phyloP scores from a whole-genome alignment of 2,113 vertebrate species.

The Peromyscus maniculatus region DNA sequence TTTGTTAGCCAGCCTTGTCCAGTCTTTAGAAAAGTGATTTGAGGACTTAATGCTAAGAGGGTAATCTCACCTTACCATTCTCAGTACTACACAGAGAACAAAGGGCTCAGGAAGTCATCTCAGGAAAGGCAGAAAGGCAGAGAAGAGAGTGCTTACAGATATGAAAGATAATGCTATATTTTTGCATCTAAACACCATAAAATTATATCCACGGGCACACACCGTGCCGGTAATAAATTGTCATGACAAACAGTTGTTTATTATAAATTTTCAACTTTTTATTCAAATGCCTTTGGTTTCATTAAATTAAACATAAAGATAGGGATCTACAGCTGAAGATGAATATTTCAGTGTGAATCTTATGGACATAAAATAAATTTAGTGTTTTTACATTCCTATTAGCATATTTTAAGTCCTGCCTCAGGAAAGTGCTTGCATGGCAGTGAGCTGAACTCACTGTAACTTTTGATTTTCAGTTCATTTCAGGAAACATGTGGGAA shows the following conservation, averaged over 20 bases:
- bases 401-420: constrained; percentile 76
- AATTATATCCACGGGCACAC: constrained; percentile 57
- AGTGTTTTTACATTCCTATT: constrained; percentile 73
- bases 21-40: neutral
- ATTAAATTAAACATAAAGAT: constrained; percentile 80
- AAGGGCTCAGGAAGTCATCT: neutral
- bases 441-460: constrained; percentile 33
- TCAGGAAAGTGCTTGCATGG: constrained; percentile 65
- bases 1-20: neutral
- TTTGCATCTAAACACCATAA: constrained; percentile 68
- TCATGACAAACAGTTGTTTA: constrained; percentile 75
- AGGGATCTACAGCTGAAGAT: constrained; percentile 69
- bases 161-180: constrained; percentile 65
- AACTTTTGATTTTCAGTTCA: constrained; percentile 56
- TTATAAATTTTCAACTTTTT: constrained; percentile 72
- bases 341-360: constrained; percentile 75
- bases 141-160: constrained; percentile 36
- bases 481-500: neutral
- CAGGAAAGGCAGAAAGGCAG: neutral
- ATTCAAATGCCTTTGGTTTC: constrained; percentile 74
- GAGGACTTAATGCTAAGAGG: neutral
- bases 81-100: neutral
- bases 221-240: constrained; percentile 70
- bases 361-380: constrained; percentile 74
- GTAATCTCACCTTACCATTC: neutral